Conservation (phyloP, 2,888 invertebrate species). For the Nipponacmea schrenckii region DNA sequence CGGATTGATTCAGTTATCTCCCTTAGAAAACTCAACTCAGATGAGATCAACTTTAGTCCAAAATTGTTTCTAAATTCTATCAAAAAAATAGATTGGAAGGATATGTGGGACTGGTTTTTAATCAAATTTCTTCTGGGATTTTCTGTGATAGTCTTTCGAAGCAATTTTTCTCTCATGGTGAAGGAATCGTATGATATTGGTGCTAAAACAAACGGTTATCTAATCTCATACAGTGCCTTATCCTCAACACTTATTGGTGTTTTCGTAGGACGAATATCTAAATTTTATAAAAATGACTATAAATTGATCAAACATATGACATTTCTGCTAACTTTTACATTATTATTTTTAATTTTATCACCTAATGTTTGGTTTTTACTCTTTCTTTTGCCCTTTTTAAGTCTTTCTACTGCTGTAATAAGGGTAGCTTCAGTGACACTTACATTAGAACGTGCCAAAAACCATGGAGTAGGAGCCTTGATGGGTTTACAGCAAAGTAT, state of each 20-base stretch:
- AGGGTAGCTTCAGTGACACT: constrained; percentile 59
- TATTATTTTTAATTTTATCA: constrained; percentile 41
- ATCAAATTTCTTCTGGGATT: constrained; percentile 64
- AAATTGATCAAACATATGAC: constrained; percentile 50
- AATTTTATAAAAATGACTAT: constrained; percentile 48
- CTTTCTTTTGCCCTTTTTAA: constrained; percentile 53
- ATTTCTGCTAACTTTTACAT: constrained; percentile 42
- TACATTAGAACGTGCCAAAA: constrained; percentile 51
- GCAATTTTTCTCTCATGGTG: constrained; percentile 59
- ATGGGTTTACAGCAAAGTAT: constrained; percentile 66
- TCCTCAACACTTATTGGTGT: constrained; percentile 61
- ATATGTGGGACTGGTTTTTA: constrained; percentile 64
- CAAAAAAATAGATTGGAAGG: constrained; percentile 51
- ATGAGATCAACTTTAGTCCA: constrained; percentile 43
- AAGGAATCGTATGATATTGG: constrained; percentile 55
- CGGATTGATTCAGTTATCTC: constrained; percentile 29
- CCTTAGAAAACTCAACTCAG: constrained; percentile 36
- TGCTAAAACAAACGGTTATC: constrained; percentile 59
- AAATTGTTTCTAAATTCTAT: constrained; percentile 42
- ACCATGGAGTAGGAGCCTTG: constrained; percentile 57
- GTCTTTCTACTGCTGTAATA: constrained; percentile 57
- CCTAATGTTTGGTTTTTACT: constrained; percentile 49
- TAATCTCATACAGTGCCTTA: constrained; percentile 62
- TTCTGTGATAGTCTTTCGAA: constrained; percentile 62
- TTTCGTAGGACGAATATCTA: constrained; percentile 54